phyloP scores from a whole-genome alignment of 2,113 vertebrate species.

The Clarias batrachus region DNA sequence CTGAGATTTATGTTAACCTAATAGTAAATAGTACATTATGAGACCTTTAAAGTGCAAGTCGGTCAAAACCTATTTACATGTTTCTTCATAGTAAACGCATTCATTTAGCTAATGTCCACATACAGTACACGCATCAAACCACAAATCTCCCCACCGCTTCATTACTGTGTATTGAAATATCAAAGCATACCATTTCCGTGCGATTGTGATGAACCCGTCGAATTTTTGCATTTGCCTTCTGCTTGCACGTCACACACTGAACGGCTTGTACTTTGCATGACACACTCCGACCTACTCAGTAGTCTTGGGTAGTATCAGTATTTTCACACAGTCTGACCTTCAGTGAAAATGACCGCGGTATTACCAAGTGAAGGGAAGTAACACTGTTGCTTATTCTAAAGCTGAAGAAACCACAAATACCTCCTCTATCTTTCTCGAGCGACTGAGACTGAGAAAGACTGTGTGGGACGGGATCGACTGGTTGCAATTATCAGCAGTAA shows the following conservation, averaged over 20 bases:
- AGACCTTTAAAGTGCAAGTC: neutral
- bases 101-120: neutral
- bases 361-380: neutral
- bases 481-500: slow-evolving; percentile 16
- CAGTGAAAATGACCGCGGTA: neutral
- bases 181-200: slow-evolving; percentile 33
- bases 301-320: neutral
- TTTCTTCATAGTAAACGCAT: no score
- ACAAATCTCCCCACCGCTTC: slow-evolving; percentile 11
- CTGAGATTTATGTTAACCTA: no score
- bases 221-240: neutral
- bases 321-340: neutral
- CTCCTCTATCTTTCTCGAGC: neutral
- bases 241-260: no score
- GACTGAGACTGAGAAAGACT: neutral
- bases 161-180: slow-evolving; percentile 10
- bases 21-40: no score
- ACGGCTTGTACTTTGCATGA: slow-evolving; percentile 1
- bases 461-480: slow-evolving; percentile 16
- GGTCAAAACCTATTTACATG: slow-evolving; percentile 30
- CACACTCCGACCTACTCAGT: neutral
- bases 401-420: neutral
- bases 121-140: neutral
- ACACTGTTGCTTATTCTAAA: neutral
- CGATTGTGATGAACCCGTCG: neutral